Percentiles rank a stretch among this genome's conserved stretches.
These are phyloP conservation scores for Lophura swinhoii DNA, from an alignment of 2,797 vertebrate genomes.

Conservation along the genomic window DNA sequence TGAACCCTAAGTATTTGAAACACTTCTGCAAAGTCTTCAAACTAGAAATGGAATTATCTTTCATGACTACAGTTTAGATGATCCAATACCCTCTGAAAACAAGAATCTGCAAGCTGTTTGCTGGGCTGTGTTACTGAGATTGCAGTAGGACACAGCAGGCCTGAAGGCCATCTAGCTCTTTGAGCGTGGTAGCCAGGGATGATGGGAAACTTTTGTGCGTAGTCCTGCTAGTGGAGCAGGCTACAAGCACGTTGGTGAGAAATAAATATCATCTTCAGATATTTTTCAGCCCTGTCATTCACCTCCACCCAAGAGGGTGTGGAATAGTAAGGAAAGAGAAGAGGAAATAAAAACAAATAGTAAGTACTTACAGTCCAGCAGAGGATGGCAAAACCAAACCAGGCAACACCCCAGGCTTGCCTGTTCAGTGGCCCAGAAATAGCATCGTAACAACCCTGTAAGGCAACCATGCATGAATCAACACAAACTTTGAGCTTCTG, in stretches of 20 bases:
- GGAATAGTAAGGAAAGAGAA: not conserved
- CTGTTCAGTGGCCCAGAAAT: constrained; percentile 80
- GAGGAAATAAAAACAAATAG: not conserved
- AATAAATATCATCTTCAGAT: not conserved
- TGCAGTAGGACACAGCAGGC: not conserved
- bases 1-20: not conserved
- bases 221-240: not conserved
- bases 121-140: not conserved
- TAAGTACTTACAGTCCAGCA: constrained; percentile 85
- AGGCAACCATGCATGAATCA: not conserved
- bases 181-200: not conserved
- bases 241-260: not conserved
- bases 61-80: not conserved
- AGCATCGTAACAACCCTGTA: constrained; percentile 82
- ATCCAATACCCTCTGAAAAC: not conserved
- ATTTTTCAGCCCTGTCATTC: not conserved
- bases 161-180: not conserved
- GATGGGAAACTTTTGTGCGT: not conserved
- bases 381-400: constrained; percentile 88
- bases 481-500: not conserved
- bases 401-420: constrained; percentile 84
- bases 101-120: not conserved
- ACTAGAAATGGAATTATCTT: not conserved
- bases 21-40: not conserved
- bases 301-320: constrained; percentile 11